phyloP scores from a whole-genome alignment of 2,113 vertebrate genomes.

The Neodon shergylaensis region DNA sequence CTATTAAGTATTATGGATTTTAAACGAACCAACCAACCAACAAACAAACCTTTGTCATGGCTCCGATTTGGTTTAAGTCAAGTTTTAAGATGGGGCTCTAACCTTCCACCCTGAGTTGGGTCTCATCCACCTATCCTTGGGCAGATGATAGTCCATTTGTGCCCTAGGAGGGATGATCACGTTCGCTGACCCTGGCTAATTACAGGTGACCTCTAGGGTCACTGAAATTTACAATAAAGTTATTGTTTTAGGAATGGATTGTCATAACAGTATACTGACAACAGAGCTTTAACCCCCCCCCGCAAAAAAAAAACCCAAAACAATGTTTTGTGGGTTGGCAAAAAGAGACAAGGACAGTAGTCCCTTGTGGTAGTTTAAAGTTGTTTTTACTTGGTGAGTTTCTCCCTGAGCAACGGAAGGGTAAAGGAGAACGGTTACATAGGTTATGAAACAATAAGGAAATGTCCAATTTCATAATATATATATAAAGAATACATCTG shows the following conservation, averaged over 20 bases:
- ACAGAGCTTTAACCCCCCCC: neutral
- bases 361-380: neutral
- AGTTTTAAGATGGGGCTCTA: neutral
- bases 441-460: constrained; percentile 17
- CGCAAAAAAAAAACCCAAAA: neutral
- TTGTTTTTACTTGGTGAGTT: constrained; percentile 10
- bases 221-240: constrained; percentile 48
- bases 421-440: neutral
- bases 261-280: constrained; percentile 26
- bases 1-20: neutral
- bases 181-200: neutral
- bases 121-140: neutral
- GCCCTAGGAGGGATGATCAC: neutral
- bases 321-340: neutral
- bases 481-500: no score
- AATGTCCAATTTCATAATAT: neutral
- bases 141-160: neutral
- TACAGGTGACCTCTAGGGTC: neutral
- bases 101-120: neutral
- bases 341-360: neutral
- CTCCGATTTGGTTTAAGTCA: neutral
- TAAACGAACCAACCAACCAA: neutral
- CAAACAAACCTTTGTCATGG: neutral
- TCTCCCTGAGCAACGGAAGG: constrained; percentile 16
- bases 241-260: constrained; percentile 57